Evolutionary conservation across 2,888 invertebrate genomes (phyloP).

Genomic region (Rugalucina vietnamica): DNA sequence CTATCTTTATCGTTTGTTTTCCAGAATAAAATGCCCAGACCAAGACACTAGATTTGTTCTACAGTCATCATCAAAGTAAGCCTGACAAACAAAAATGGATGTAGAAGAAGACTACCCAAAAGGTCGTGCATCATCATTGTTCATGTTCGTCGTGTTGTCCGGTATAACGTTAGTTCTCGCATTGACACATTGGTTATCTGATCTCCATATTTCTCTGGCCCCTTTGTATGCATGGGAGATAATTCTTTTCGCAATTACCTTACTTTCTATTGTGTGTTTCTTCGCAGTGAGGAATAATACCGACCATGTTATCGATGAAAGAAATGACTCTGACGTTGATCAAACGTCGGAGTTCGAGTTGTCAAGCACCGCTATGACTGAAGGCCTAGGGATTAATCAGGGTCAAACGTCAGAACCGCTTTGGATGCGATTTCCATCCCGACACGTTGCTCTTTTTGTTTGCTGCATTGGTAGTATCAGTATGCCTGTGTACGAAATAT

Average conservation of each 20-base stretch:
- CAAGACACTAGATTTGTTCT: too few species aligned
- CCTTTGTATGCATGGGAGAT: background rate
- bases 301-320: background rate
- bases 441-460: background rate
- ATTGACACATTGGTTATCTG: background rate
- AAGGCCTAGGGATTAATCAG: too few species aligned
- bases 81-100: too few species aligned
- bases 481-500: background rate
- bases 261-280: background rate
- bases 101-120: background rate
- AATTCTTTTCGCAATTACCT: background rate
- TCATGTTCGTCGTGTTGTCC: background rate
- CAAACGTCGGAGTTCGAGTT: background rate
- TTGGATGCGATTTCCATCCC: background rate
- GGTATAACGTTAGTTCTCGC: background rate
- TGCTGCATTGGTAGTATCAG: background rate
- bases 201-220: background rate
- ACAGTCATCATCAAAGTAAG: too few species aligned
- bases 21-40: too few species aligned
- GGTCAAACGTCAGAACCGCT: background rate
- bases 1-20: too few species aligned
- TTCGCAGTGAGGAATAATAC: background rate
- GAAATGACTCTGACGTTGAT: background rate
- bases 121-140: background rate
- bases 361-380: background rate